Percentiles rank a stretch among this genome's conserved stretches.
Evolutionary conservation across 2,888 invertebrate genomes (phyloP).

Genomic region (Dryomyza anilis): DNA sequence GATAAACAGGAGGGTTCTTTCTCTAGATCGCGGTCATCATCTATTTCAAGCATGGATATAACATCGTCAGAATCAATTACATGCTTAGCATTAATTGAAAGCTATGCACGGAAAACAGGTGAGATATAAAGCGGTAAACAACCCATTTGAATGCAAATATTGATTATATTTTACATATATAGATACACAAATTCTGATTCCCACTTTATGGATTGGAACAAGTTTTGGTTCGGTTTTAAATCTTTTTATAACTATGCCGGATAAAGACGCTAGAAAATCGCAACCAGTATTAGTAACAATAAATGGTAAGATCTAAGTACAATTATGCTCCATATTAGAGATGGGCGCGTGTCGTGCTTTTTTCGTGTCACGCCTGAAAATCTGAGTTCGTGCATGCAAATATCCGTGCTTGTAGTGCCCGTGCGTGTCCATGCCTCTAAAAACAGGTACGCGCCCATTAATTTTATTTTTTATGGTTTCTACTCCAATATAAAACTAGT

Average conservation of each 20-base stretch:
- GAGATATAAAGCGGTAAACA: slow-evolving; percentile 30
- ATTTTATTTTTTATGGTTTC: no score
- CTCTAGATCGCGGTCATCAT: slow-evolving; percentile 94
- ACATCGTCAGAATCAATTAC: slow-evolving; percentile 95
- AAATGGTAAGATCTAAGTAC: slow-evolving; percentile 70
- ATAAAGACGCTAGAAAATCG: slow-evolving; percentile 78
- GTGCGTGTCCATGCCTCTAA: no score
- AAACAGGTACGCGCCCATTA: no score
- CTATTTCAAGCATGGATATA: slow-evolving; percentile 97
- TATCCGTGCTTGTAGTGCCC: no score
- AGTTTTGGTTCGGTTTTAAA: slow-evolving; percentile 95
- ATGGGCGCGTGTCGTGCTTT: no score
- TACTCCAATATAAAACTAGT: no score
- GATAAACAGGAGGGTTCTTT: slow-evolving; percentile 97
- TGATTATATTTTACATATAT: slow-evolving; percentile 39
- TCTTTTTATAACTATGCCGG: slow-evolving; percentile 83
- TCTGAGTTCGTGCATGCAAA: no score
- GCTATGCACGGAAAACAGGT: slow-evolving; percentile 94
- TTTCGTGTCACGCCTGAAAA: no score
- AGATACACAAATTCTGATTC: slow-evolving; percentile 83
- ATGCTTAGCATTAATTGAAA: slow-evolving; percentile 94
- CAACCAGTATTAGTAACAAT: slow-evolving; percentile 89
- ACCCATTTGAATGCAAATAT: no score
- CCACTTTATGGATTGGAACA: slow-evolving; percentile 98
- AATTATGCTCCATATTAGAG: no score